Evolutionary conservation across 2,113 vertebrate species (phyloP).

Genomic region (Macquaria ambigua): DNA sequence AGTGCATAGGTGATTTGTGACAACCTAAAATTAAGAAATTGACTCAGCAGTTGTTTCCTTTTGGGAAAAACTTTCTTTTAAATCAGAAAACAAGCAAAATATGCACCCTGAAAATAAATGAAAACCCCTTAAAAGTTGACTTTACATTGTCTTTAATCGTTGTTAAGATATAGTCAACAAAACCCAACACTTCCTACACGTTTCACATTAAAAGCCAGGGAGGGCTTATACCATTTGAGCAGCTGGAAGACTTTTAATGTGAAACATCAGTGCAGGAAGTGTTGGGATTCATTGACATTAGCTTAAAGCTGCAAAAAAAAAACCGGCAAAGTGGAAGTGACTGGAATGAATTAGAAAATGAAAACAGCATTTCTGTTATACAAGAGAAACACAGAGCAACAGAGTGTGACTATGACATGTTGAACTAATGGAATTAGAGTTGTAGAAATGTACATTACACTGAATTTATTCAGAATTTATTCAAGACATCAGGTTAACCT

Average conservation of each 20-base stretch:
- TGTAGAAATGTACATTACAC: background rate
- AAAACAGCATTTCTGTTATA: background rate
- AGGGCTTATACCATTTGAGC: no score
- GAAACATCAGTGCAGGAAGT: background rate
- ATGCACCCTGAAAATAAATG: background rate
- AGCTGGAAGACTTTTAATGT: background rate
- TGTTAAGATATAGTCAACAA: background rate
- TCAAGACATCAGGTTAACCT: background rate
- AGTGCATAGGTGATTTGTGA: no score
- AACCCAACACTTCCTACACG: background rate
- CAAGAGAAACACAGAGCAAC: background rate
- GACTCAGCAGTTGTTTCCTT: background rate
- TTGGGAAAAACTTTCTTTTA: background rate
- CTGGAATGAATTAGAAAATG: background rate
- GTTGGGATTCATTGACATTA: background rate
- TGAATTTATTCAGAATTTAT: no score
- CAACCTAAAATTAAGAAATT: background rate
- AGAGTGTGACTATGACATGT: background rate
- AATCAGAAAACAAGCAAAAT: background rate
- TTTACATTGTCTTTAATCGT: background rate
- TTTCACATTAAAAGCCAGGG: constrained; percentile 1
- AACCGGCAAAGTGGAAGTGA: background rate
- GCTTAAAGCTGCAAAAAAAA: background rate
- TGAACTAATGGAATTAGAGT: background rate
- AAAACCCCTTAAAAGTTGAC: background rate